These are phyloP conservation scores for Spea multiplicata DNA, from an alignment of 2,113 vertebrate genomes.

Conservation along the genomic window DNA sequence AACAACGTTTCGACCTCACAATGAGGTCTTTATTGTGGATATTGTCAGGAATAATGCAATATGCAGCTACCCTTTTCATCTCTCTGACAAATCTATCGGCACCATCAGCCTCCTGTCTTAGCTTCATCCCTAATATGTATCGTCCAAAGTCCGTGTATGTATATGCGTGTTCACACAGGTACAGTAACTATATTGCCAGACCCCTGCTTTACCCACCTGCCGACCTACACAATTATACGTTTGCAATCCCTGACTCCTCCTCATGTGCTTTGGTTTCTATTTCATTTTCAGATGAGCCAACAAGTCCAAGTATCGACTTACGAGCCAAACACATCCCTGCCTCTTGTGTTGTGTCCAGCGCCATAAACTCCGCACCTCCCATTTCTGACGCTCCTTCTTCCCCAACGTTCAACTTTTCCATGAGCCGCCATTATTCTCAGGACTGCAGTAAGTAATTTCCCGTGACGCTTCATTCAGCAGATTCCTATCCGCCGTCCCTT, in stretches of 20 bases:
- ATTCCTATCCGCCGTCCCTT: not conserved
- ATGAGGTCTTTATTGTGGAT: too few relatives aligned
- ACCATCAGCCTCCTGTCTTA: too few relatives aligned
- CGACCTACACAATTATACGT: not conserved
- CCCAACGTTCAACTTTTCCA: conserved; percentile 85
- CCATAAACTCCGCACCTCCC: conserved; percentile 85
- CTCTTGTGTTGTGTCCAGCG: conserved; percentile 94
- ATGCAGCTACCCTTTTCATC: too few relatives aligned
- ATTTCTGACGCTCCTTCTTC: conserved; percentile 81
- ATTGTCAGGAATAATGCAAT: too few relatives aligned
- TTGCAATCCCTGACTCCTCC: too few relatives aligned
- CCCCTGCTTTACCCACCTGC: not conserved
- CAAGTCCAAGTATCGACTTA: conserved; percentile 92
- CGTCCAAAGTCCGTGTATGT: too few relatives aligned
- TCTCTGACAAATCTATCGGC: too few relatives aligned
- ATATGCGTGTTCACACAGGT: too few relatives aligned
- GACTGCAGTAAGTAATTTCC: conserved; percentile 86
- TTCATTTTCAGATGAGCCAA: conserved; percentile 82
- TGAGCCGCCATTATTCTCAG: conserved; percentile 89
- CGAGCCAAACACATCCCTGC: conserved; percentile 91
- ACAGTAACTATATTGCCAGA: not conserved
- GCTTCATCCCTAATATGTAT: too few relatives aligned
- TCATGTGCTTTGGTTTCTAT: not conserved
- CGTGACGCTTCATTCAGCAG: not conserved
- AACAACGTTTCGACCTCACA: too few relatives aligned